phyloP scores from a whole-genome alignment of 1,140 invertebrate species.

The Musca vetustissima region DNA sequence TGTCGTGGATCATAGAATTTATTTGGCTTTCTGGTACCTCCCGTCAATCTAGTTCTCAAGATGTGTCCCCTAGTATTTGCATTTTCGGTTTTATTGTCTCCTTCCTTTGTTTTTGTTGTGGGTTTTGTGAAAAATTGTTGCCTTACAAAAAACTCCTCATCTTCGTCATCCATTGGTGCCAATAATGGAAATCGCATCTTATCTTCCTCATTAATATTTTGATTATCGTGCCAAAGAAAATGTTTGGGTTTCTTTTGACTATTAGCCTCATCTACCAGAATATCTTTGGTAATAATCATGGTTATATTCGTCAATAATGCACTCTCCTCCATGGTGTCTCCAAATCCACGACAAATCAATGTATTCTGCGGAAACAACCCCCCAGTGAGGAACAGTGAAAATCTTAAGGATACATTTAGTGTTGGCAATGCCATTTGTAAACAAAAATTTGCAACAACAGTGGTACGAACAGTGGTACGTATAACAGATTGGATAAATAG shows the following conservation, averaged over 20 bases:
- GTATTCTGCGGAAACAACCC: not conserved
- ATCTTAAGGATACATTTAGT: too few species aligned
- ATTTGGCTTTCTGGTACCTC: not conserved
- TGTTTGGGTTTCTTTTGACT: slow-evolving; percentile 23
- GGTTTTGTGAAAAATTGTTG: slow-evolving; percentile 27
- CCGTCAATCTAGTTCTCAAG: not conserved
- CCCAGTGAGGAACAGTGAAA: too few species aligned
- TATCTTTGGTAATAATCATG: slow-evolving; percentile 48
- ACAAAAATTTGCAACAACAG: too few species aligned
- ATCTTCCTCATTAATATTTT: not conserved
- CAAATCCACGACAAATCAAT: not conserved
- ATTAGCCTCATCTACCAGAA: slow-evolving; percentile 41
- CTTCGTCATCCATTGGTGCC: slow-evolving; percentile 39
- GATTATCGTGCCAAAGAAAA: not conserved
- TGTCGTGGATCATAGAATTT: not conserved
- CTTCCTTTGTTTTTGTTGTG: slow-evolving; percentile 22
- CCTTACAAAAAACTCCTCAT: slow-evolving; percentile 42
- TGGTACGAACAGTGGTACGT: too few species aligned
- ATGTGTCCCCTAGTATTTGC: not conserved
- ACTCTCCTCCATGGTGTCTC: slow-evolving; percentile 43
- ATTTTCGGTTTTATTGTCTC: slow-evolving; percentile 18
- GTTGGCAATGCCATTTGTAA: too few species aligned
- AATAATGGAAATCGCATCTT: slow-evolving; percentile 32
- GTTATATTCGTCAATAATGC: slow-evolving; percentile 51
- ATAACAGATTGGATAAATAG: too few species aligned